Evolutionary conservation across 1,140 invertebrate species (phyloP), one percentile per base, ranked within the genome.

Genomic region (Drosophila watanabei): DNA sequence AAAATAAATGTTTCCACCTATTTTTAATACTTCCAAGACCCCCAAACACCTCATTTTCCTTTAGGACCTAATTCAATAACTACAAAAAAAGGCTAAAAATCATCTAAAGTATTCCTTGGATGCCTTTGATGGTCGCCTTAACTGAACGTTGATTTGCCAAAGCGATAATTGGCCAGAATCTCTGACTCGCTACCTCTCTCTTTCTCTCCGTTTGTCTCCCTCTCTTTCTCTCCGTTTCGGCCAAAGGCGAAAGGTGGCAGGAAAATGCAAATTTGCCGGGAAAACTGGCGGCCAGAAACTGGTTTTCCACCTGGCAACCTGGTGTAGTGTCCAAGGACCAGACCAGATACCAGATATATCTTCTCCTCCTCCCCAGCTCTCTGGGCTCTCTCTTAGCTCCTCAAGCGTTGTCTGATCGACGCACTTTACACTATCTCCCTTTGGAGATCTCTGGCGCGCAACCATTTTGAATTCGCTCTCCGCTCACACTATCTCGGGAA

Each of bases 381-480:
- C 6, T 24, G 8, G 13, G 48, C 48, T 69, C 73, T 77, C 54
- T 61, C 51, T 24, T 24, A 52, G 64, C 32, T 45, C 52, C 30
- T 13, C 9, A 35, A 33, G 51, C 16, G 35, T 82, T 82, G 79
- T 82, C 80, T 78, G 79, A 82, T 82, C 80, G 73, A 81, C 79
- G 79, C 79, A 81, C 79, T 82, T 82, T 65, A 81, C 79, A 77
- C 68, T 71, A 81, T 81, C 79, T 68, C 37, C 59, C 37, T 37
- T 16, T n/a, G 63, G 65, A 69, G 46, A 77, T 82, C 73, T 65
- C 35, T n/a, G 54, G 9, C 14, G 60, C 61, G 33, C 79, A 78
- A 82, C 80, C 80, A 82, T 82, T 82, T 82, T 82, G 80, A 82
- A 82, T 82, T 68, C 60, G 35, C 66, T 62, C 68, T 48, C 39